phyloP scores from a whole-genome alignment of 2,888 invertebrate genomes.

The Drosophila robusta region DNA sequence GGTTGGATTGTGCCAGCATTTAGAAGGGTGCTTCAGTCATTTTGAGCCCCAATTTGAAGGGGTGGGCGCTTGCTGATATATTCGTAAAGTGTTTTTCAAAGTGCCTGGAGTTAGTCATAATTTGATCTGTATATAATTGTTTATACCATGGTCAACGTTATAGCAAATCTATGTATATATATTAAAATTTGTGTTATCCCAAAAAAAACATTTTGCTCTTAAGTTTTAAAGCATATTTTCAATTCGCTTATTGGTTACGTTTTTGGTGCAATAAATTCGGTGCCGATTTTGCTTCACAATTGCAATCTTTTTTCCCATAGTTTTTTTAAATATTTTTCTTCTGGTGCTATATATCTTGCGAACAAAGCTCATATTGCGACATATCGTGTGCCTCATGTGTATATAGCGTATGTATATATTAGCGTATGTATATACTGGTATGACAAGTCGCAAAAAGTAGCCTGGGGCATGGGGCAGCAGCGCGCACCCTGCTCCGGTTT shows the following conservation, averaged over 20 bases:
- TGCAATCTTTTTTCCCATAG: not conserved
- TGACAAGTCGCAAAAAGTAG: constrained; percentile 50
- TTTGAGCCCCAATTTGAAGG: constrained; percentile 9
- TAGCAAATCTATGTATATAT: too few relatives aligned
- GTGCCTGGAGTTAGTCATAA: constrained; percentile 5
- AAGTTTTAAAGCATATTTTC: not conserved
- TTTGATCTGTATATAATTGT: constrained; percentile 11
- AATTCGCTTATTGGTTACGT: not conserved
- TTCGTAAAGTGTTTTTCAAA: constrained; percentile 16
- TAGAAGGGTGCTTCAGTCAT: constrained; percentile 54
- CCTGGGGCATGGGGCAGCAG: constrained; percentile 15
- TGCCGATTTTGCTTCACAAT: constrained; percentile 2
- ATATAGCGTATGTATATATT: constrained; percentile 3
- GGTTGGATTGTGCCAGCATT: constrained; percentile 48
- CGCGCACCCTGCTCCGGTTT: constrained; percentile 25
- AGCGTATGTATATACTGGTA: constrained; percentile 10
- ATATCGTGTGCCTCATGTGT: constrained; percentile 21
- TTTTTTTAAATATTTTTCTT: not conserved
- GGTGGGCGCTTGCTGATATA: not conserved
- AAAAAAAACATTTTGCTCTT: not conserved
- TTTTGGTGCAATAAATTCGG: not conserved
- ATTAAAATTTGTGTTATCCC: too few relatives aligned
- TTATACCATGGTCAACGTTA: not conserved
- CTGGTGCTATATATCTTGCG: not conserved
- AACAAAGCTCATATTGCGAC: constrained; percentile 30